phyloP scores from a whole-genome alignment of 37 sponge, comb jelly and placozoan species.

The Beroe forskalii region DNA sequence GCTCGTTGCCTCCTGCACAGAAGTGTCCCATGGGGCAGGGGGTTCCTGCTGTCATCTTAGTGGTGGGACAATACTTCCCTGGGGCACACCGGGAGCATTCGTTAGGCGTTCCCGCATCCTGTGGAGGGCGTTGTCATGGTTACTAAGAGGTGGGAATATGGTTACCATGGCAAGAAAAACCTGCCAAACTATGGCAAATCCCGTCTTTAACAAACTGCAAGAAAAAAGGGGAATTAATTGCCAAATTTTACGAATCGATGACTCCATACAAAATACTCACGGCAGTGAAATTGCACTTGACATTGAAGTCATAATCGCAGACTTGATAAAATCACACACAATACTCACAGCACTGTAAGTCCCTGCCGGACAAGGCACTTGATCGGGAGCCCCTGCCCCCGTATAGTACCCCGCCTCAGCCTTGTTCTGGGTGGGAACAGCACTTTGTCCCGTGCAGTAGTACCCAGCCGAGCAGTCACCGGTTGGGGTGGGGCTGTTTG shows the following conservation, averaged over 20 bases:
- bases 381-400: constrained; percentile 11
- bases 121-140: not conserved
- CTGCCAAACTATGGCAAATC: too few relatives aligned
- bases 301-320: too few relatives aligned
- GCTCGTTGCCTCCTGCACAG: constrained; percentile 22
- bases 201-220: too few relatives aligned
- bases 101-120: not conserved
- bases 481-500: constrained; percentile 10
- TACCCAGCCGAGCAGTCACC: constrained; percentile 66
- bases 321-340: too few relatives aligned
- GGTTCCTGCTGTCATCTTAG: not conserved
- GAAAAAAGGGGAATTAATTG: too few relatives aligned
- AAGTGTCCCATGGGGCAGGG: constrained; percentile 45
- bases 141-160: too few relatives aligned
- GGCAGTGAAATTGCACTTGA: too few relatives aligned
- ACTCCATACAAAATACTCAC: too few relatives aligned
- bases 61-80: constrained; percentile 60
- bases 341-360: constrained; percentile 57
- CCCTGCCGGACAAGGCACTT: constrained; percentile 38
- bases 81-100: constrained; percentile 56
- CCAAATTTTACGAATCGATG: too few relatives aligned
- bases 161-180: not conserved
- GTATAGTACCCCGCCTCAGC: constrained; percentile 52
- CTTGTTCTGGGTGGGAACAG: not conserved
- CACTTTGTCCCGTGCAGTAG: constrained; percentile 51